These are phyloP conservation scores for Eciton burchellii DNA, from an alignment of 1,140 invertebrate species.

Conservation along the genomic window DNA sequence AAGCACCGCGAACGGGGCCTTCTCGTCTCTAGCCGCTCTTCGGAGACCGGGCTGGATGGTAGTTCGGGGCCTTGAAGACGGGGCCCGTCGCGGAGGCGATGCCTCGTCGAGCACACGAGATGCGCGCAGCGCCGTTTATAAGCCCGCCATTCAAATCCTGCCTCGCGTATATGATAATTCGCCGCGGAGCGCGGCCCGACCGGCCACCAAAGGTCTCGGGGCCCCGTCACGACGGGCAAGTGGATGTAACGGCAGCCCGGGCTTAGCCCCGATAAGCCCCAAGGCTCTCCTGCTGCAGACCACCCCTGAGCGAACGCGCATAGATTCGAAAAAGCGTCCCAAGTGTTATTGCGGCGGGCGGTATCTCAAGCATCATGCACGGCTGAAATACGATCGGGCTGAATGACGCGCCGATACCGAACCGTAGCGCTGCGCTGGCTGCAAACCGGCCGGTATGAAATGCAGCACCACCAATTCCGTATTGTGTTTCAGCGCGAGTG, in stretches of 20 bases:
- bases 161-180: constrained; percentile 73
- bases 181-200: constrained; percentile 62
- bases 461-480: not conserved
- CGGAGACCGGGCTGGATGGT: not conserved
- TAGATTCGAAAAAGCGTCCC: constrained; percentile 41
- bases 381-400: constrained; percentile 38
- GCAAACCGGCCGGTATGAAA: not conserved
- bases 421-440: not conserved
- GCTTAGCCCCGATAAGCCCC: constrained; percentile 71
- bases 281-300: constrained; percentile 47
- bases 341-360: constrained; percentile 47
- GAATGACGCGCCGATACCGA: not conserved
- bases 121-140: constrained; percentile 67
- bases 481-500: not conserved
- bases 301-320: constrained; percentile 66
- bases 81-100: constrained; percentile 41
- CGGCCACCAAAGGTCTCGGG: constrained; percentile 66
- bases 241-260: constrained; percentile 55
- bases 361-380: constrained; percentile 28
- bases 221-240: constrained; percentile 46
- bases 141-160: constrained; percentile 68
- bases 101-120: constrained; percentile 31
- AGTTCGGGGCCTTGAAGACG: constrained; percentile 46
- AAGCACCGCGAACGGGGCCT: not conserved
- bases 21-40: not conserved